Evolutionary conservation across 1,140 invertebrate genomes (phyloP).

Genomic region (Popillia japonica): DNA sequence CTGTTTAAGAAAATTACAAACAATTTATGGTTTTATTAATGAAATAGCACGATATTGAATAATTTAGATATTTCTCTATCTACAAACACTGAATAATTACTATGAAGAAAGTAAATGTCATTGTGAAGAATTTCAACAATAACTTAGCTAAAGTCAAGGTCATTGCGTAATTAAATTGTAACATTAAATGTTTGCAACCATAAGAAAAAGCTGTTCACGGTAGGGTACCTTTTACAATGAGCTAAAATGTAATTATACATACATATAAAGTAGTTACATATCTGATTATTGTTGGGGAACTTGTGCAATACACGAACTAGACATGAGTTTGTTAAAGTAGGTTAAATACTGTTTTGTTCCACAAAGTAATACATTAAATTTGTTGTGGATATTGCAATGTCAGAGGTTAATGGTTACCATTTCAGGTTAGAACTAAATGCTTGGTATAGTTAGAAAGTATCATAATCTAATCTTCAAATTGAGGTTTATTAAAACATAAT

Average conservation of each 20-base stretch:
- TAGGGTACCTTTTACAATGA: slow-evolving; percentile 1
- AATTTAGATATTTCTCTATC: neutral
- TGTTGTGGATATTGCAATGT: slow-evolving; percentile 1
- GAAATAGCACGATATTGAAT: neutral
- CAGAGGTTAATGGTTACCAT: slow-evolving; percentile 3
- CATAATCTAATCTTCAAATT: neutral
- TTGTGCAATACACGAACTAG: slow-evolving; percentile 26
- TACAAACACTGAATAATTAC: slow-evolving; percentile 20
- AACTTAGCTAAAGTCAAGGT: slow-evolving; percentile 34
- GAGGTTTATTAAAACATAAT: no score
- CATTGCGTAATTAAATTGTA: slow-evolving; percentile 32
- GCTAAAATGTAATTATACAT: neutral
- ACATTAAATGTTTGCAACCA: slow-evolving; percentile 9
- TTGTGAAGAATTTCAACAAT: slow-evolving; percentile 38
- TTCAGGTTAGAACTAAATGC: neutral
- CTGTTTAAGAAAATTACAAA: slow-evolving; percentile 22
- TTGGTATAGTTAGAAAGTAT: neutral
- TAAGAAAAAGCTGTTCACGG: neutral
- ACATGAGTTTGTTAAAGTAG: neutral
- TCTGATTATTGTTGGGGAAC: slow-evolving; percentile 3
- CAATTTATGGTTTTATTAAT: slow-evolving; percentile 28
- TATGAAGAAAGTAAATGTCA: slow-evolving; percentile 33
- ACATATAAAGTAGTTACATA: neutral
- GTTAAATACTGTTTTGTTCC: slow-evolving; percentile 6
- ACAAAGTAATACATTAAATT: slow-evolving; percentile 13